These are phyloP conservation scores for Eupithecia pulchellata DNA, from an alignment of 2,888 invertebrate genomes.

Conservation along the genomic window DNA sequence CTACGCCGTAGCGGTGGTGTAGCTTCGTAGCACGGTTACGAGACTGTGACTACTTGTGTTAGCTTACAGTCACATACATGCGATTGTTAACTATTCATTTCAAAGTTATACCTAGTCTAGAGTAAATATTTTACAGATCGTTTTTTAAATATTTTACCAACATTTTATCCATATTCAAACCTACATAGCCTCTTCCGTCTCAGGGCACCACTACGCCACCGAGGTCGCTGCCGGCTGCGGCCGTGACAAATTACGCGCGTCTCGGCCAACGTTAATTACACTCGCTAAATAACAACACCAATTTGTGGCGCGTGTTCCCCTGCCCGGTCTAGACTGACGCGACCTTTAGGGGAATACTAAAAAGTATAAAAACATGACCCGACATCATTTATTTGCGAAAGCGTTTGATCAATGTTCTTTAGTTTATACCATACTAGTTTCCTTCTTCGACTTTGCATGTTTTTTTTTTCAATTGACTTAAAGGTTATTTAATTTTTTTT, in stretches of 20 bases:
- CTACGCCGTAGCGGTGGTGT: constrained; percentile 49
- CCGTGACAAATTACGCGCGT: constrained; percentile 63
- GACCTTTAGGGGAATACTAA: constrained; percentile 25
- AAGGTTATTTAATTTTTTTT: neutral
- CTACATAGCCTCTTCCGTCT: neutral
- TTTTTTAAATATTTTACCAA: no score
- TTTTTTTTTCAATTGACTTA: neutral
- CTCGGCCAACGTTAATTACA: constrained; percentile 63
- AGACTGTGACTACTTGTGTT: no score
- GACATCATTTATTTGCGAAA: neutral
- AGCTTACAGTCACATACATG: no score
- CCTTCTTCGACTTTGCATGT: neutral
- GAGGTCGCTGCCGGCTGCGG: constrained; percentile 14
- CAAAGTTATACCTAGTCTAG: neutral
- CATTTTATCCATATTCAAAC: neutral
- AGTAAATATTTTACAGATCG: neutral
- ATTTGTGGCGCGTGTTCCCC: constrained; percentile 40
- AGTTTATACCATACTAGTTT: neutral
- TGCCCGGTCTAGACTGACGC: constrained; percentile 43
- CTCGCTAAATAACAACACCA: constrained; percentile 53
- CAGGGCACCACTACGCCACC: neutral
- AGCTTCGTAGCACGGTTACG: constrained; percentile 35
- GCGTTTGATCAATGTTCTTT: neutral
- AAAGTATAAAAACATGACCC: constrained; percentile 7
- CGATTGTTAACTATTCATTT: neutral